Base-by-base conservation (phyloP, 2,888 invertebrate genomes). In the Leptura quadrifasciata region DNA sequence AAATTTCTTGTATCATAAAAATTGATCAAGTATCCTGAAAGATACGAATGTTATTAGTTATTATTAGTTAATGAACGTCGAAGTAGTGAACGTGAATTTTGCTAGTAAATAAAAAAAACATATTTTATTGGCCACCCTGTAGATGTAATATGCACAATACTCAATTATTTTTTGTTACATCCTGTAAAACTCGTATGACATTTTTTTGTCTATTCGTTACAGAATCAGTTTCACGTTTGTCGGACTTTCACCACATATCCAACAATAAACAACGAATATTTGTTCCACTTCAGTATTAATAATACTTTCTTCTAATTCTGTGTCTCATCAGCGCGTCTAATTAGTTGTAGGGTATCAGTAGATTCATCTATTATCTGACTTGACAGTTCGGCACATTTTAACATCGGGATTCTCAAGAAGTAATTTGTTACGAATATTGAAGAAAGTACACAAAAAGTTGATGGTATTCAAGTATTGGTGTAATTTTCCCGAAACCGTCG, bases 391-490 rank as follows among this genome's bases (percentile, higher is more conserved):
- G 76, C 79, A 78, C 79, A 73, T 78, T 80, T 75, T 79, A 78
- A 79, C 70, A 65, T 69, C 58, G 72, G 72, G 57, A 63, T 79
- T 76, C 81, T 78, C 82, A 79, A 83, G 79, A 82, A 84, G 83
- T 80, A 85, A 85, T 85, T 85, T 85, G 85, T 85, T 84, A 79
- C 79, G 74, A 78, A 81, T 84, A 82, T 82, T 79, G 76, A 83
- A 81, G 84, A 84, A 83, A 81, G 81, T 77, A 81, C 80, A 84
- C 82, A 85, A 85, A 81, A 83, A 70, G 77, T 77, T 79, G 78
- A 78, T 80, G 80, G 74, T 77, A 76, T 74, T 70, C 67, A 76
- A 75, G 74, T 58, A 72, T 65, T 75, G 75, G 75, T 64, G 77
- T 76, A 76, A 79, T 76, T 79, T 79, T 77, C 76, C 69, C 63